A percentile compares a stretch with the other conserved stretches of the same genome.
Evolutionary conservation across 2,888 invertebrate genomes (phyloP).

Genomic region (Phania funesta): DNA sequence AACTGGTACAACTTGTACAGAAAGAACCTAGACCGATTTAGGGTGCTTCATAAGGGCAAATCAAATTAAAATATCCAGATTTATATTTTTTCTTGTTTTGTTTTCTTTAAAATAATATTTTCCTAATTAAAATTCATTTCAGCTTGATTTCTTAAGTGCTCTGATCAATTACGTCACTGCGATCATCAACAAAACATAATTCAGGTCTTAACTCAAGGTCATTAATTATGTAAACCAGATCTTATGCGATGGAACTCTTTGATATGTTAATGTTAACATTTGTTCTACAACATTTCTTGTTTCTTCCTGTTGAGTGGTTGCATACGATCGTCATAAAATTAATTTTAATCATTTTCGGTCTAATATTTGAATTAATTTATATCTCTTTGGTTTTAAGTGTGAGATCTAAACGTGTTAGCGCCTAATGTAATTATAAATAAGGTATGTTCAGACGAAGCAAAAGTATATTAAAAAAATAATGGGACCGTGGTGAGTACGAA

Average conservation of each 20-base stretch:
- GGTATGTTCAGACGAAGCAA: too few relatives aligned
- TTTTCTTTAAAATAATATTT: too few relatives aligned
- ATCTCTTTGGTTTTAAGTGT: too few relatives aligned
- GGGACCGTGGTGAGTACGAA: too few relatives aligned
- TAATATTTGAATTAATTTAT: background rate
- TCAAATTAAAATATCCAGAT: background rate
- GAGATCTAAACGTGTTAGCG: too few relatives aligned
- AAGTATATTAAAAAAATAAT: too few relatives aligned
- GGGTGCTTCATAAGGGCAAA: background rate
- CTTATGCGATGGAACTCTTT: background rate
- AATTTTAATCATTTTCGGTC: background rate
- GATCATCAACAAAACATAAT: background rate
- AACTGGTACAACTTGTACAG: background rate
- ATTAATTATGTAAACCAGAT: slow-evolving; percentile 35
- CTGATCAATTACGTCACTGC: background rate
- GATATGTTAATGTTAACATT: background rate
- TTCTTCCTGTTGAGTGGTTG: background rate
- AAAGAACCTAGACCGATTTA: too few relatives aligned
- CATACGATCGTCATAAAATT: background rate
- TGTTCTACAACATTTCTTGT: background rate
- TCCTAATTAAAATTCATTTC: background rate
- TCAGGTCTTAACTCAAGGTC: slow-evolving; percentile 26
- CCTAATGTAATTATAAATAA: too few relatives aligned
- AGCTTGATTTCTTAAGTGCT: background rate
- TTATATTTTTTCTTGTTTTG: background rate